These are phyloP conservation scores for Pseudomyrmex pallidus DNA, from an alignment of 1,140 invertebrate species.

Conservation along the genomic window DNA sequence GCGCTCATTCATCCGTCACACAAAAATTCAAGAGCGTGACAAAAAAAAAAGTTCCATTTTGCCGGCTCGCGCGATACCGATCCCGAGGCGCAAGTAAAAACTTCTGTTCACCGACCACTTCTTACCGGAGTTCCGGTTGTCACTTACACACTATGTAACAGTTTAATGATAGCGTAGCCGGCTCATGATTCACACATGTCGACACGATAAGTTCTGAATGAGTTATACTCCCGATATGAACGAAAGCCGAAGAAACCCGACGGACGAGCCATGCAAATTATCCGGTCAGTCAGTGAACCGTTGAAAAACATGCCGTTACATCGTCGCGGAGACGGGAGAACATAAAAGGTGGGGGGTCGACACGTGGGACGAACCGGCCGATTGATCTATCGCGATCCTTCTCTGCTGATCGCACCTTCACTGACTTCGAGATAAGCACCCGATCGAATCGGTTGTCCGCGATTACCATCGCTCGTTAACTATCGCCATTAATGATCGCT, in stretches of 20 bases:
- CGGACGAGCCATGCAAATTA: conserved; percentile 54
- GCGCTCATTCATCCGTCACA: conserved; percentile 34
- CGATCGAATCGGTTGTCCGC: conserved; percentile 23
- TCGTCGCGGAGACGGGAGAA: background rate
- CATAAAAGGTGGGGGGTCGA: background rate
- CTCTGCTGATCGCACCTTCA: conserved; percentile 21
- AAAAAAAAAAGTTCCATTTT: conserved; percentile 25
- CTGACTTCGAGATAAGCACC: conserved; percentile 37
- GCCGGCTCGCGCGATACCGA: conserved; percentile 15
- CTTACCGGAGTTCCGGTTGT: conserved; percentile 42
- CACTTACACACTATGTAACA: conserved; percentile 35
- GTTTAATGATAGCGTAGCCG: conserved; percentile 53
- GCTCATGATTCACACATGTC: conserved; percentile 42
- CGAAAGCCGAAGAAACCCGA: conserved; percentile 49
- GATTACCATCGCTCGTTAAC: conserved; percentile 38
- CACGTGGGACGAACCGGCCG: conserved; percentile 11
- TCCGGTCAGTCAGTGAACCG: conserved; percentile 36
- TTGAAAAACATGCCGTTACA: conserved; percentile 46
- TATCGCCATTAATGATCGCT: background rate
- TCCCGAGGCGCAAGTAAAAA: conserved; percentile 34
- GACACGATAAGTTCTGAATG: conserved; percentile 44
- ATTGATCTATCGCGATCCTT: conserved; percentile 41
- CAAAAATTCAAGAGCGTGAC: conserved; percentile 28
- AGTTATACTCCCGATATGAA: conserved; percentile 36
- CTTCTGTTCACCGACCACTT: conserved; percentile 6